phyloP scores from a whole-genome alignment of 2,113 vertebrate genomes.

The Chaetodon trifascialis region DNA sequence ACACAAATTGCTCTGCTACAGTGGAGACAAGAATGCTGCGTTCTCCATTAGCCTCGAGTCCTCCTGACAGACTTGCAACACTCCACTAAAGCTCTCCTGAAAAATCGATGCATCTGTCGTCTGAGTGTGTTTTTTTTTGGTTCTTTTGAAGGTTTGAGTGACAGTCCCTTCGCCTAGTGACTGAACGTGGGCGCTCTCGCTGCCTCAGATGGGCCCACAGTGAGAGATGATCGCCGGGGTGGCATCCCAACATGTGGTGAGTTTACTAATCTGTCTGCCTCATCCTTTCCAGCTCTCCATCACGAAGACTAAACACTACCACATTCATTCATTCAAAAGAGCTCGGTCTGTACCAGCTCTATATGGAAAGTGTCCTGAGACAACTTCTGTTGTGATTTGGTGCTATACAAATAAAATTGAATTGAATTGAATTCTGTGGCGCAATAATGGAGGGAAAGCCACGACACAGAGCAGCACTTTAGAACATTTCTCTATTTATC shows the following conservation, averaged over 20 bases:
- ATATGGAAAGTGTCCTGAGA: too few relatives aligned
- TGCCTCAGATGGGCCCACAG: conserved; percentile 22
- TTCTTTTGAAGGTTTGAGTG: conserved; percentile 56
- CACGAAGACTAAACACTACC: neutral
- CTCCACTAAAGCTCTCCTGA: conserved; percentile 41
- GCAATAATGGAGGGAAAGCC: neutral
- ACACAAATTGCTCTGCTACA: conserved; percentile 47
- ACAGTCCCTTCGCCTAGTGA: conserved; percentile 33
- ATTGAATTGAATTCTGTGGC: neutral
- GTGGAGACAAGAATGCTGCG: conserved; percentile 44
- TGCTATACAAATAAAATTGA: too few relatives aligned
- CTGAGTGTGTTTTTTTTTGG: conserved; percentile 35
- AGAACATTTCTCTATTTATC: neutral
- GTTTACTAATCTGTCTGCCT: conserved; percentile 23
- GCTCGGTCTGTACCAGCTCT: too few relatives aligned
- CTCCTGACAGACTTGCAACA: conserved; percentile 47
- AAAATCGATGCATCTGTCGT: conserved; percentile 47
- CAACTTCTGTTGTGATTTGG: too few relatives aligned
- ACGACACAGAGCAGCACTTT: neutral
- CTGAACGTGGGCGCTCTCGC: neutral
- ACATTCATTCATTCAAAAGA: too few relatives aligned
- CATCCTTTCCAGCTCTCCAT: neutral
- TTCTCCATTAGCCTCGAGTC: conserved; percentile 53
- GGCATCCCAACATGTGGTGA: conserved; percentile 33
- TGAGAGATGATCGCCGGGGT: neutral